Base-by-base conservation (phyloP, 1,140 invertebrate genomes). In the Zophobas morio region DNA sequence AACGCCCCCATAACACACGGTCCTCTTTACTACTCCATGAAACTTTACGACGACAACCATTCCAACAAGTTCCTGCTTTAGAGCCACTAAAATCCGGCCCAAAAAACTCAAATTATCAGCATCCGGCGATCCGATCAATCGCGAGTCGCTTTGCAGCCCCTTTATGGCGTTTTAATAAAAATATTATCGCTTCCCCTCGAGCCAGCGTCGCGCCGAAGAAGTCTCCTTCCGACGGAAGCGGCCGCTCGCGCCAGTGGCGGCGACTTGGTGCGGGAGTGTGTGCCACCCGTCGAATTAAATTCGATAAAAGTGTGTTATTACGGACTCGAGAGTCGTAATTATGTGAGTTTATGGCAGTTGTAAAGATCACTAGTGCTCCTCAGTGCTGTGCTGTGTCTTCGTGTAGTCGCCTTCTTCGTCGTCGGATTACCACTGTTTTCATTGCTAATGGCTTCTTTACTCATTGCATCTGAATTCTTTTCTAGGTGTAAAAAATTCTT, bases 21-120 rank as follows among this genome's bases (percentile, higher is more conserved):
- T 70, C 73, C 75, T 63, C 63, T 82, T 84, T 85, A 84, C 75
- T 84, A 79, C 82, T 79, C 80, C 80, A 82, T 84, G 83, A 85
- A 85, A 81, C 81, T 84, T 84, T 81, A 84, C 78, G 82, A 81
- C 80, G 54, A 80, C 78, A 79, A 76, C 75, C 70, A 78, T 83
- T 83, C 81, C 81, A 83, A 82, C 81, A 82, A 83, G 81, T 83
- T 82, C 79, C 80, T 78, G 54, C 76, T 82, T 81, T 81, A 79
- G 63, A 78, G 79, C 72, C 54, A 75, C 75, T 80, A 80, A 78
- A 75, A 75, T 66, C 74, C 56, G 71, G 71, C 6, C 72, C 6
- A 46, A 74, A 74, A 81, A 79, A 81, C 73, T 73, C 47, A 70
- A 77, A 77, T 72, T 72, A 53, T 72, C 53, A 33, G 46, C 47